Evolutionary conservation across 2,797 vertebrate genomes (phyloP).

Genomic region (Anguilla marmorata): DNA sequence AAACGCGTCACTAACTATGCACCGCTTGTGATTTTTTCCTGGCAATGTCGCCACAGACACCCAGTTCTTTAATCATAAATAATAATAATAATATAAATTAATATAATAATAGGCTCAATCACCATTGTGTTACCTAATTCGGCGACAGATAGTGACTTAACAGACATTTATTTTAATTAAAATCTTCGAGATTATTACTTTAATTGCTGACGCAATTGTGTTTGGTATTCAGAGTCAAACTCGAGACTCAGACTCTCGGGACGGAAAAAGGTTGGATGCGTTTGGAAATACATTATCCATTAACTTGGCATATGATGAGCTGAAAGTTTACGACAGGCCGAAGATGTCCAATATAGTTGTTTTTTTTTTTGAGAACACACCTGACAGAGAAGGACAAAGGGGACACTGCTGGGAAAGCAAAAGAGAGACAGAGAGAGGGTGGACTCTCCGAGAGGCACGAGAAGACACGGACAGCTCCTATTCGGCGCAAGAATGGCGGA

Average conservation of each 20-base stretch:
- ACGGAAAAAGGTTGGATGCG: background rate
- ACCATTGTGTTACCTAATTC: too few species aligned
- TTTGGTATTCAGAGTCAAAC: too few species aligned
- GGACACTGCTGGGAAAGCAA: background rate
- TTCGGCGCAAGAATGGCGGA: background rate
- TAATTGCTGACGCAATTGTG: too few species aligned
- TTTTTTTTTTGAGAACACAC: background rate
- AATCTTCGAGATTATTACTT: too few species aligned
- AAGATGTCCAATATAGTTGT: background rate
- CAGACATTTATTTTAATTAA: too few species aligned
- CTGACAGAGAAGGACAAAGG: background rate
- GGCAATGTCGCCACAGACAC: too few species aligned
- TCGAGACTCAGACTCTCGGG: background rate
- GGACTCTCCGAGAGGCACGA: background rate
- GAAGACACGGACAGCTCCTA: background rate
- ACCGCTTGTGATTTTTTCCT: too few species aligned
- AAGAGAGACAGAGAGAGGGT: background rate
- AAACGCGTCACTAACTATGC: too few species aligned
- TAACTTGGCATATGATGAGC: background rate
- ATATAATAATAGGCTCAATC: too few species aligned
- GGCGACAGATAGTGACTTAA: too few species aligned
- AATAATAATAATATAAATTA: too few species aligned
- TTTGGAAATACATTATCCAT: conserved; percentile 14
- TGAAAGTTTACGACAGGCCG: background rate
- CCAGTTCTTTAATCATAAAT: too few species aligned